phyloP scores from a whole-genome alignment of 2,797 vertebrate genomes.

The Taenioides sp. region DNA sequence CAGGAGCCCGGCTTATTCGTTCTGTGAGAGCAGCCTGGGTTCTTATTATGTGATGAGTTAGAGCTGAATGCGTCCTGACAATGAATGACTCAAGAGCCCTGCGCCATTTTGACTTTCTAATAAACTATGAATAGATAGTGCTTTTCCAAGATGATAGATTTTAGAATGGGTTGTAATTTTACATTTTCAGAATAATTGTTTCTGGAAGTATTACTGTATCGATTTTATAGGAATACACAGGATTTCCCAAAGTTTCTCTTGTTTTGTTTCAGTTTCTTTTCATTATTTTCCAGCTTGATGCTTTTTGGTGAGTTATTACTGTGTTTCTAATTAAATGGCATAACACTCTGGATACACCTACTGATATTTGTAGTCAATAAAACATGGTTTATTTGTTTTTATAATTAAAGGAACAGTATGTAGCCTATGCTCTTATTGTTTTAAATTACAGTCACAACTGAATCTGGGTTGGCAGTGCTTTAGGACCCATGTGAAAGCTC shows the following conservation, averaged over 20 bases:
- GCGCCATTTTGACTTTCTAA: slow-evolving; percentile 25
- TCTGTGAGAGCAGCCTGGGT: slow-evolving; percentile 41
- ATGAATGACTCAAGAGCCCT: slow-evolving; percentile 6
- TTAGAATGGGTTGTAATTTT: neutral
- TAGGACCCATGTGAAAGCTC: too few species aligned
- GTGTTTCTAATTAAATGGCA: neutral
- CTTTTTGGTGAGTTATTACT: neutral
- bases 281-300: neutral
- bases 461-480: too few species aligned
- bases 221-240: neutral
- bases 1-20: slow-evolving; percentile 28
- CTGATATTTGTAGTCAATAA: too few species aligned
- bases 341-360: neutral
- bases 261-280: neutral
- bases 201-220: neutral
- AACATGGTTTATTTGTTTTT: too few species aligned
- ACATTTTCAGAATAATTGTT: neutral
- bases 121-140: slow-evolving; percentile 9
- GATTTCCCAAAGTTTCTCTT: too few species aligned
- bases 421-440: too few species aligned
- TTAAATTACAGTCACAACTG: too few species aligned
- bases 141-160: slow-evolving; percentile 20
- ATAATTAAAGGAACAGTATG: too few species aligned
- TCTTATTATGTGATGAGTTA: slow-evolving; percentile 38
- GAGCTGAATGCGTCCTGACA: slow-evolving; percentile 26